Conservation (phyloP, 2,888 invertebrate species). For the Chelonus formosanus region DNA sequence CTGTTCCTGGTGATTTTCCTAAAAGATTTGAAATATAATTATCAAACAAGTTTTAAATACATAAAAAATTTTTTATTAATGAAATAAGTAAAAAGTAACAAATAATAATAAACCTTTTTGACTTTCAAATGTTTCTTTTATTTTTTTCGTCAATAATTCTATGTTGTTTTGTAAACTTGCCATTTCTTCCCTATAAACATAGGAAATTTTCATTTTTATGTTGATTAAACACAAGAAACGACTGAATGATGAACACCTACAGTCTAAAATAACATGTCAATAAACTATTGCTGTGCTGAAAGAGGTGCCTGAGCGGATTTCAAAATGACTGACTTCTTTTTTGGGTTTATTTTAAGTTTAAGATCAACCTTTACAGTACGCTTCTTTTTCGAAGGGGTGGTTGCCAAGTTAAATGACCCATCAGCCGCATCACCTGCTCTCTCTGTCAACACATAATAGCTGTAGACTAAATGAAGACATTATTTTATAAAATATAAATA, state of each 20-base stretch:
- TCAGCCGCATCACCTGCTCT: slow-evolving; percentile 52
- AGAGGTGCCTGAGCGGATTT: slow-evolving; percentile 56
- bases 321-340: slow-evolving; percentile 57
- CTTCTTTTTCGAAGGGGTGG: slow-evolving; percentile 59
- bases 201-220: slow-evolving; percentile 31
- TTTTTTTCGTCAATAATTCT: slow-evolving; percentile 71
- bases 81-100: neutral
- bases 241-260: slow-evolving; percentile 11
- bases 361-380: slow-evolving; percentile 63
- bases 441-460: slow-evolving; percentile 62
- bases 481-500: too few species aligned
- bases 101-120: slow-evolving; percentile 46
- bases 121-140: slow-evolving; percentile 51
- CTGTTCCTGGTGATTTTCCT: slow-evolving; percentile 25
- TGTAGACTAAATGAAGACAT: slow-evolving; percentile 20
- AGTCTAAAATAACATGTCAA: slow-evolving; percentile 19
- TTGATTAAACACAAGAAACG: neutral
- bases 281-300: slow-evolving; percentile 57
- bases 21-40: neutral
- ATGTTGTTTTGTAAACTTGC: slow-evolving; percentile 83
- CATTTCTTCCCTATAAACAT: slow-evolving; percentile 75
- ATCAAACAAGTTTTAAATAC: neutral
- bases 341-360: slow-evolving; percentile 62
- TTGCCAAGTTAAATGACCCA: slow-evolving; percentile 44
- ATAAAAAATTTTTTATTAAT: neutral